These are phyloP conservation scores for Ostrea edulis DNA, from an alignment of 1,140 invertebrate genomes.

Conservation along the genomic window DNA sequence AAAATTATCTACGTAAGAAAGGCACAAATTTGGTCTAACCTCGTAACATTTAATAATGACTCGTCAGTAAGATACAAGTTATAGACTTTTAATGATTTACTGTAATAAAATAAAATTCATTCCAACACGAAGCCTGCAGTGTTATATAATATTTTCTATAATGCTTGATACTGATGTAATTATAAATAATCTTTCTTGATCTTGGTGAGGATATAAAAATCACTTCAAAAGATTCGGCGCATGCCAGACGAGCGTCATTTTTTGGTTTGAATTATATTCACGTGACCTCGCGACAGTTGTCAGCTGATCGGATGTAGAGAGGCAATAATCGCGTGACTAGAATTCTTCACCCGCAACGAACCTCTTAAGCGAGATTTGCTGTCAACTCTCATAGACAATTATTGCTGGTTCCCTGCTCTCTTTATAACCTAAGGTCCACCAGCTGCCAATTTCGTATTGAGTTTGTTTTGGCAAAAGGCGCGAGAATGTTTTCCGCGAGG, in stretches of 20 bases:
- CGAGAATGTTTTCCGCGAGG: background rate
- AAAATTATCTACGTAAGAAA: no score
- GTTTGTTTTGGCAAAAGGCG: slow-evolving; percentile 28
- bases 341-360: background rate
- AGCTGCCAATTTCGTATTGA: background rate
- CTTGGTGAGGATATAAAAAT: background rate
- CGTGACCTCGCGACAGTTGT: background rate
- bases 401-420: background rate
- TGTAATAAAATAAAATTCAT: background rate
- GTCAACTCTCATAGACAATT: slow-evolving; percentile 5
- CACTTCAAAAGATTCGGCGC: background rate
- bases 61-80: background rate
- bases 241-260: background rate
- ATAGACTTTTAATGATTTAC: background rate
- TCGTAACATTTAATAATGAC: background rate
- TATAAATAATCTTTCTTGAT: background rate
- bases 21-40: background rate
- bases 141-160: background rate
- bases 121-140: background rate
- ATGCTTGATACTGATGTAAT: background rate
- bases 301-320: background rate
- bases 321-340: background rate
- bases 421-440: background rate
- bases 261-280: background rate
- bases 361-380: background rate